Base-by-base conservation (phyloP, 2,113 vertebrate genomes). In the Aptenodytes patagonicus region DNA sequence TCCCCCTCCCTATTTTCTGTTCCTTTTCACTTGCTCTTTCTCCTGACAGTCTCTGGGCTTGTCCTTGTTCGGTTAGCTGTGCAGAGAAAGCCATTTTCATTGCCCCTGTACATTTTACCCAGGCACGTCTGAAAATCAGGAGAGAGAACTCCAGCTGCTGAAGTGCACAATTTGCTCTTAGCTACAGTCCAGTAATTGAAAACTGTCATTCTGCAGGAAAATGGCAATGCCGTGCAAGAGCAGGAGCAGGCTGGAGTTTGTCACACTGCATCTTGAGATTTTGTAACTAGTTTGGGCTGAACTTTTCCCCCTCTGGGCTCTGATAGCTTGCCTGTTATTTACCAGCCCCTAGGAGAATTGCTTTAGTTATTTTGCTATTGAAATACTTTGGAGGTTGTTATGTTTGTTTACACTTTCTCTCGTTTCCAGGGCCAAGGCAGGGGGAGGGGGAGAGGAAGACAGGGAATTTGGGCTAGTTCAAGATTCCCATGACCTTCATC, bases 111-210 rank as follows among this genome's bases (percentile, higher is more conserved):
- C 97, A 42, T 95, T 97, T 96, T 93, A 96, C 97, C 83, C 88
- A 86, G 40, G 82, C 84, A 91, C 34, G 6, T 80, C 84, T 95
- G 64, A 96, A 93, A 92, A 97, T 93, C 83, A 79, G 88, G 88
- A 64, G 80, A 94, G 94, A 89, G 90, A 95, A 90, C 95, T 90
- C 84, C 81, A 94, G 90, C 93, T 97, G 93, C 96, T 96, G 91
- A 96, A 89, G 87, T 54, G 89, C 95, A 96, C 93, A 91, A 94
- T 93, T 96, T 80, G 78, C 87, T 97, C 93, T 97, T 40, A 96
- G 89, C 94, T 97, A 91, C 96, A 92, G 93, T 76, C 92, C 90
- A 68, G 70, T 98, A 98, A 98, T 95, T 97, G 97, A 97, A 98
- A 98, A 97, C 95, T 94, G 96, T 97, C 95, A 96, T 90, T 97